phyloP scores from a whole-genome alignment of 2,797 vertebrate genomes.

The Esox masquinongy region DNA sequence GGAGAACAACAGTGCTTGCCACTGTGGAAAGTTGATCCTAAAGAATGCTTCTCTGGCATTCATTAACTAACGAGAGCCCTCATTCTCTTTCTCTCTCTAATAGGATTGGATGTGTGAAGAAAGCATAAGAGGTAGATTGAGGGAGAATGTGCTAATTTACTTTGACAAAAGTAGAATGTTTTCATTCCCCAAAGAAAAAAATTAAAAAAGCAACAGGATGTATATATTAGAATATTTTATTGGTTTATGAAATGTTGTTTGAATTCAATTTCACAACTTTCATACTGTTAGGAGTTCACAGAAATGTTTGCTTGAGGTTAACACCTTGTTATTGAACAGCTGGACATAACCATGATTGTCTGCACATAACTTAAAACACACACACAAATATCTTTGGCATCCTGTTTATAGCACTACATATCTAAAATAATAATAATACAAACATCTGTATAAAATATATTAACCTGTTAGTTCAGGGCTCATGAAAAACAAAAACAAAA shows the following conservation, averaged over 20 bases:
- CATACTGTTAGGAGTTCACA: slow-evolving; percentile 74
- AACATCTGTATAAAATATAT: slow-evolving; percentile 95
- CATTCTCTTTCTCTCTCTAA: slow-evolving; percentile 37
- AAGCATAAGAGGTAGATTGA: slow-evolving; percentile 22
- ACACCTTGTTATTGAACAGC: slow-evolving; percentile 64
- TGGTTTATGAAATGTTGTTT: slow-evolving; percentile 79
- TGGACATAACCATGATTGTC: slow-evolving; percentile 84
- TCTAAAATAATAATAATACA: slow-evolving; percentile 84
- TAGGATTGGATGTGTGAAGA: slow-evolving; percentile 28
- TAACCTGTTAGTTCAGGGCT: slow-evolving; percentile 76
- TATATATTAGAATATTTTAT: slow-evolving; percentile 78
- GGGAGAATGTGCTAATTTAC: neutral
- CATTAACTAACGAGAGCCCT: slow-evolving; percentile 56
- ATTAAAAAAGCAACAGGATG: slow-evolving; percentile 11
- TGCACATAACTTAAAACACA: slow-evolving; percentile 86
- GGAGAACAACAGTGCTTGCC: slow-evolving; percentile 68
- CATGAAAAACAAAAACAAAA: slow-evolving; percentile 86
- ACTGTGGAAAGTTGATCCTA: slow-evolving; percentile 69
- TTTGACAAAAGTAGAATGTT: neutral
- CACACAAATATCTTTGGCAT: slow-evolving; percentile 91
- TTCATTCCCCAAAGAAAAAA: neutral
- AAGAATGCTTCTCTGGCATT: slow-evolving; percentile 71
- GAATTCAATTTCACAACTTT: slow-evolving; percentile 76
- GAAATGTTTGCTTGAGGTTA: slow-evolving; percentile 72
- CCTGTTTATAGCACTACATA: slow-evolving; percentile 69